phyloP scores from a whole-genome alignment of 2,888 invertebrate genomes.

The Marasmarcha lunaedactyla region DNA sequence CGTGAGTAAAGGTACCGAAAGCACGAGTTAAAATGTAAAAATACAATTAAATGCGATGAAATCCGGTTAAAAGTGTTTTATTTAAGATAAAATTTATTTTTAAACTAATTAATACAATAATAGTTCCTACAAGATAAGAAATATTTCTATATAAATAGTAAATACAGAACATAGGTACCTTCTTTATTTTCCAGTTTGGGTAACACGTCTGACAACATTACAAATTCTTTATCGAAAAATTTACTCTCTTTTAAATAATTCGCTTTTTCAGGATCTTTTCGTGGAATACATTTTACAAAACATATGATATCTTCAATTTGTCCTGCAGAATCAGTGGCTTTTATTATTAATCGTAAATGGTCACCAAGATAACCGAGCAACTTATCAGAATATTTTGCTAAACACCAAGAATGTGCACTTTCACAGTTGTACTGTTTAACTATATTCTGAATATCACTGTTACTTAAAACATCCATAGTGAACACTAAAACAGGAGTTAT shows the following conservation, averaged over 20 bases:
- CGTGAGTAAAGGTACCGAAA: no score
- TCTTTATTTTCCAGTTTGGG: constrained; percentile 27
- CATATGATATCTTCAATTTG: constrained; percentile 31
- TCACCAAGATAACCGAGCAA: constrained; percentile 49
- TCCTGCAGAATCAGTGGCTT: constrained; percentile 20
- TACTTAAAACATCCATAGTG: constrained; percentile 31
- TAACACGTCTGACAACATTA: constrained; percentile 40
- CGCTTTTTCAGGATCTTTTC: constrained; percentile 53
- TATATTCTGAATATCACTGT: constrained; percentile 25
- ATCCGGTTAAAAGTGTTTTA: no score
- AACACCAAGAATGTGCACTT: constrained; percentile 24
- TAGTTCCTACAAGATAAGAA: no score
- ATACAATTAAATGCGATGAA: no score
- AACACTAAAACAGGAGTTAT: no score
- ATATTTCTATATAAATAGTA: no score
- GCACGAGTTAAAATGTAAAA: no score
- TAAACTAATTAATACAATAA: no score
- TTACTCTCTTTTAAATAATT: constrained; percentile 33
- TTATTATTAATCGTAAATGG: constrained; percentile 35
- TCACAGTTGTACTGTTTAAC: neutral
- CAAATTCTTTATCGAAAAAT: constrained; percentile 46
- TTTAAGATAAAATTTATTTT: no score
- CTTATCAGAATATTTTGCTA: constrained; percentile 33
- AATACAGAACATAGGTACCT: no score
- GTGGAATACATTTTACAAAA: constrained; percentile 73